These are phyloP conservation scores for Latrodectus geometricus DNA, from an alignment of 1,140 invertebrate species.

Conservation along the genomic window DNA sequence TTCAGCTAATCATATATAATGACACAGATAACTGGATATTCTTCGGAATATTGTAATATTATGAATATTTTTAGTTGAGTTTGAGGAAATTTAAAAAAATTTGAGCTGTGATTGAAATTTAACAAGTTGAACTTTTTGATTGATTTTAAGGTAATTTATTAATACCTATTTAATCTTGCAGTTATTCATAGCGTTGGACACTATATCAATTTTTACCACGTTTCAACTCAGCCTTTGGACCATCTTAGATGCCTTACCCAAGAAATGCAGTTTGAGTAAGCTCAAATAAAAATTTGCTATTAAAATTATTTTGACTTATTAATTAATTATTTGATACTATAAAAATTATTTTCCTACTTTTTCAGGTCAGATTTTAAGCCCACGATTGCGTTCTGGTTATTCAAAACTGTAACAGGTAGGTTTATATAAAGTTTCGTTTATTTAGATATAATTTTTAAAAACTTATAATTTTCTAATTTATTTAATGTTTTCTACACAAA, in stretches of 20 bases:
- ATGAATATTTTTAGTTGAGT: no score
- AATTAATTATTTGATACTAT: neutral
- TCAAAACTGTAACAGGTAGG: constrained; percentile 91
- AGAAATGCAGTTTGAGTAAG: constrained; percentile 86
- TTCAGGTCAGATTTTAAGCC: constrained; percentile 83
- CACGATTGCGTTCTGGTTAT: constrained; percentile 93
- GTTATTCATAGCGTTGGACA: constrained; percentile 89
- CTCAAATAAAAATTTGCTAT: neutral
- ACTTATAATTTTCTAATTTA: no score
- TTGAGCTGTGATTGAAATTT: no score
- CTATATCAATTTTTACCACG: constrained; percentile 98
- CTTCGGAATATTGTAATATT: no score
- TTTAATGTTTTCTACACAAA: no score
- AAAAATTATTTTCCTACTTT: neutral
- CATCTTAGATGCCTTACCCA: constrained; percentile 94
- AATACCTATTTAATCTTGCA: constrained; percentile 73
- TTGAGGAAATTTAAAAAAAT: no score
- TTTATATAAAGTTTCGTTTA: no score
- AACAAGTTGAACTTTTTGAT: no score
- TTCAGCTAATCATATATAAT: no score
- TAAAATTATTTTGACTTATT: neutral
- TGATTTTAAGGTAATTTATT: no score
- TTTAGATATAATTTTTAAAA: constrained; percentile 8
- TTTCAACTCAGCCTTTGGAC: constrained; percentile 95
- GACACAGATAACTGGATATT: no score